Evolutionary conservation across 1,140 invertebrate genomes (phyloP).

Genomic region (Rhagoletis zephyria): DNA sequence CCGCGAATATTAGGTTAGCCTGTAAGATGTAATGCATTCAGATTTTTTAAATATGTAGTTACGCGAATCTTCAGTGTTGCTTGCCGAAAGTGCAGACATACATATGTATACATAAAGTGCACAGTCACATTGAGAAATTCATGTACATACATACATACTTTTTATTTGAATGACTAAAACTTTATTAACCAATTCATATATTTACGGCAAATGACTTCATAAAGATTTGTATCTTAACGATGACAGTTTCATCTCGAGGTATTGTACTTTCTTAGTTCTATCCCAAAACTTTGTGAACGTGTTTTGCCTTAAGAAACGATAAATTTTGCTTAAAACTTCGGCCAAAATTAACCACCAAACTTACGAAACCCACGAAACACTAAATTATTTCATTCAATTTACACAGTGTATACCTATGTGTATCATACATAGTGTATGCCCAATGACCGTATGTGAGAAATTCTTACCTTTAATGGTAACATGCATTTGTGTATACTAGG

Average conservation of each 20-base stretch:
- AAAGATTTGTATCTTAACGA: slow-evolving; percentile 52
- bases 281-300: background rate
- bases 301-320: slow-evolving; percentile 34
- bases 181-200: background rate
- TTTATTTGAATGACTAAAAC: background rate
- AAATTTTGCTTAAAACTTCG: slow-evolving; percentile 13
- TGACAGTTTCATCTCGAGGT: slow-evolving; percentile 28
- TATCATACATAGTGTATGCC: background rate
- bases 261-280: background rate
- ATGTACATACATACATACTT: background rate
- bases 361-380: background rate
- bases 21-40: too few relatives aligned
- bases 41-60: too few relatives aligned
- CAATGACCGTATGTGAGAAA: too few relatives aligned
- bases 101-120: too few relatives aligned
- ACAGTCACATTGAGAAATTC: too few relatives aligned
- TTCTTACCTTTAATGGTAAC: background rate
- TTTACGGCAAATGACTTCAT: background rate
- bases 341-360: background rate
- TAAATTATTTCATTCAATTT: background rate
- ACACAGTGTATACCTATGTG: background rate
- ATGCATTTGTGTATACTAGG: background rate
- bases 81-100: too few relatives aligned
- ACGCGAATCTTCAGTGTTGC: too few relatives aligned
- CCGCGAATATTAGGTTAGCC: too few relatives aligned